Percentiles rank a stretch among this genome's conserved stretches.
Evolutionary conservation across 2,113 vertebrate species (phyloP).

Genomic region (Lucifuga dentata): DNA sequence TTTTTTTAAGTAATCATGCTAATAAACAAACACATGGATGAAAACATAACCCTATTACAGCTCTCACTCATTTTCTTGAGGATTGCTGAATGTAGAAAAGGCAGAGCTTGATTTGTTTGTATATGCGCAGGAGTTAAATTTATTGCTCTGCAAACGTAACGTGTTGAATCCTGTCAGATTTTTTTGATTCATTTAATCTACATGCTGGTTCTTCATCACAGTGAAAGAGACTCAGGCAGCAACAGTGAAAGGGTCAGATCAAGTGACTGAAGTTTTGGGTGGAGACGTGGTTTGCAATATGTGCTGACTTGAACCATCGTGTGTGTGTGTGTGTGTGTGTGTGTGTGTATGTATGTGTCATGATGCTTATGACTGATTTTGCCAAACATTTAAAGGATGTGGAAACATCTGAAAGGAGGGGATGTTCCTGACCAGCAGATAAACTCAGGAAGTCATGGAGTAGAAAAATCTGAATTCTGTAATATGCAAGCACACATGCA

Average conservation of each 20-base stretch:
- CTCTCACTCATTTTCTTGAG: too few species aligned
- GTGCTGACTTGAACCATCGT: background rate
- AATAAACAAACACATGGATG: too few species aligned
- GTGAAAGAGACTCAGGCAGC: background rate
- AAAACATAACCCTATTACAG: too few species aligned
- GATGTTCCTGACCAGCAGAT: constrained; percentile 14
- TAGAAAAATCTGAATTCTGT: constrained; percentile 17
- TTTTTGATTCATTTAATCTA: background rate
- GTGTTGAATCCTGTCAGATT: background rate
- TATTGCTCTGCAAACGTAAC: background rate
- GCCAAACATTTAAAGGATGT: constrained; percentile 41
- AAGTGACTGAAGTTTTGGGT: constrained; percentile 6
- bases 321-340: too few species aligned
- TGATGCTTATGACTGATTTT: constrained; percentile 11
- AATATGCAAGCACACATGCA: background rate
- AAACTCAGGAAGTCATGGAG: constrained; percentile 43
- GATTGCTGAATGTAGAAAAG: too few species aligned
- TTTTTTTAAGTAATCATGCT: too few species aligned
- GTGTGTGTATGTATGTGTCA: constrained; percentile 17
- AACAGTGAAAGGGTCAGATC: background rate
- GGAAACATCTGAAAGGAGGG: constrained; percentile 9
- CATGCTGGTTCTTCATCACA: background rate
- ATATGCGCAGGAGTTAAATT: too few species aligned
- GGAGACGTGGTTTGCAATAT: constrained; percentile 2
- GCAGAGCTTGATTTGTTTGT: background rate